Percentiles rank a stretch among this genome's conserved stretches.
phyloP scores from a whole-genome alignment of 2,888 invertebrate genomes.

The Parnassius mnemosyne region DNA sequence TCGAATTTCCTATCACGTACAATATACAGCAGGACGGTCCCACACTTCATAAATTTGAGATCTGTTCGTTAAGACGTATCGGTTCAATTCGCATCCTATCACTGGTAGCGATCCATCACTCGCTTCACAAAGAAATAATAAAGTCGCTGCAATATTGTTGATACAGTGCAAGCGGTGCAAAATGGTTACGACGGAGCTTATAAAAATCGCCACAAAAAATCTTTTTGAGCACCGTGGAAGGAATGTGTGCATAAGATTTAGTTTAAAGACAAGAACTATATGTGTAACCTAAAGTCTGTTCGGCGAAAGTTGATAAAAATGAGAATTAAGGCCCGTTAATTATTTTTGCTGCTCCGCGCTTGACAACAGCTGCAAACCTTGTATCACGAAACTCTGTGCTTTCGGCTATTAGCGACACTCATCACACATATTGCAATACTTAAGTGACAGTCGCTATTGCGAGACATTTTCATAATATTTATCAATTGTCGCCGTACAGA shows the following conservation, averaged over 20 bases:
- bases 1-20: conserved; percentile 67
- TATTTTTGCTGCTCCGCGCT: too few species aligned
- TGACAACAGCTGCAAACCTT: too few species aligned
- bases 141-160: conserved; percentile 26
- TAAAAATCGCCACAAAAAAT: conserved; percentile 30
- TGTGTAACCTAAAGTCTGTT: conserved; percentile 12
- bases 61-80: conserved; percentile 53
- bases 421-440: too few species aligned
- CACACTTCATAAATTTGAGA: conserved; percentile 74
- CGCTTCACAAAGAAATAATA: conserved; percentile 29
- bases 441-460: too few species aligned
- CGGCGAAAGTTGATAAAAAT: too few species aligned
- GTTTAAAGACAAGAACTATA: conserved; percentile 44
- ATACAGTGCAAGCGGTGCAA: conserved; percentile 25
- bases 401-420: too few species aligned
- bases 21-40: conserved; percentile 77
- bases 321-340: too few species aligned
- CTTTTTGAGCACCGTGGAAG: conserved; percentile 85
- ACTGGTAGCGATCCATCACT: conserved; percentile 52
- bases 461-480: too few species aligned
- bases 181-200: background rate
- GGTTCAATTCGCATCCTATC: conserved; percentile 62
- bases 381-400: too few species aligned
- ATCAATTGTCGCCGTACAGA: too few species aligned
- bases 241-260: conserved; percentile 81